These are phyloP conservation scores for Trissonchulus sp. DNA, from an alignment of 2,888 invertebrate species.

Conservation along the genomic window DNA sequence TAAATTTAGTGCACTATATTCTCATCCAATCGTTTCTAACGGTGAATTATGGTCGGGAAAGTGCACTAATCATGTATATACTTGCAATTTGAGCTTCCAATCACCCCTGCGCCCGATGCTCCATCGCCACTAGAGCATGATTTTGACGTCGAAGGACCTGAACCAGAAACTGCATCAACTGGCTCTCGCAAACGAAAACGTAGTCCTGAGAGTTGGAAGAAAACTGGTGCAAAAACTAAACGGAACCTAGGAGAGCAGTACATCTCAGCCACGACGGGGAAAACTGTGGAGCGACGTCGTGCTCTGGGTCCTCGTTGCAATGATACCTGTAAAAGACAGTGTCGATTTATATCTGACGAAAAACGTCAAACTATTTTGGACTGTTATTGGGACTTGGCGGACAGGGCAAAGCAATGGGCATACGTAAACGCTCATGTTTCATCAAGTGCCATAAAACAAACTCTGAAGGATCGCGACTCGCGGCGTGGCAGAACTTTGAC, in stretches of 20 bases:
- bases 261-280: background rate
- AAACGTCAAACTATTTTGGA: background rate
- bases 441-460: background rate
- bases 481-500: background rate
- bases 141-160: background rate
- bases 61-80: too few relatives aligned
- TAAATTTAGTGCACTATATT: too few relatives aligned
- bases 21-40: too few relatives aligned
- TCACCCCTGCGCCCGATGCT: too few relatives aligned
- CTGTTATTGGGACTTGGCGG: background rate
- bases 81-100: too few relatives aligned
- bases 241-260: background rate
- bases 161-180: background rate
- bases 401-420: background rate
- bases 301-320: background rate
- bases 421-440: background rate
- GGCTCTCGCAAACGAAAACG: background rate
- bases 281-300: background rate
- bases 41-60: too few relatives aligned
- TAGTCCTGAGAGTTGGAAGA: slow-evolving; percentile 4
- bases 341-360: background rate
- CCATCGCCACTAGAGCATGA: too few relatives aligned
- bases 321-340: background rate
- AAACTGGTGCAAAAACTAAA: background rate
- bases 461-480: background rate